These are phyloP conservation scores for Lutjanus erythropterus DNA, from an alignment of 2,113 vertebrate species.

Conservation along the genomic window DNA sequence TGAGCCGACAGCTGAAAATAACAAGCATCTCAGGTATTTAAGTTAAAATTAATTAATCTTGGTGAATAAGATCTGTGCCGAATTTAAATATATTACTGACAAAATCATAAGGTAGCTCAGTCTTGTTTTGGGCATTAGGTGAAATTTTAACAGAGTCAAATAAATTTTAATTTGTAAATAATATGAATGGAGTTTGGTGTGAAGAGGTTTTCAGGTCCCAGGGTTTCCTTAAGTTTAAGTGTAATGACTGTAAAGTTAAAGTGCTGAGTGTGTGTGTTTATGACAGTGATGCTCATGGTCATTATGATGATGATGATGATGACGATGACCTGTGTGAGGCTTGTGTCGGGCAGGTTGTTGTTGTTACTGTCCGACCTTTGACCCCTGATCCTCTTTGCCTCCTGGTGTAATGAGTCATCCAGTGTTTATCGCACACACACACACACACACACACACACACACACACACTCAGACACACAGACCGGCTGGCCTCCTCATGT, in stretches of 20 bases:
- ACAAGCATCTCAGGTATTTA: not conserved
- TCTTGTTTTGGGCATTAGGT: not conserved
- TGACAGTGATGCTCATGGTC: not conserved
- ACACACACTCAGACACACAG: slow-evolving; percentile 34
- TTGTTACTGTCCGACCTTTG: slow-evolving; percentile 32
- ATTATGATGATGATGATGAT: not conserved
- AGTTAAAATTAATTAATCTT: no score
- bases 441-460: slow-evolving; percentile 37
- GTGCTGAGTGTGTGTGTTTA: not conserved
- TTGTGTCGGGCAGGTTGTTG: not conserved
- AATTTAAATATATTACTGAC: not conserved
- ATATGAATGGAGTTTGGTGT: slow-evolving; percentile 32
- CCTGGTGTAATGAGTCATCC: slow-evolving; percentile 42
- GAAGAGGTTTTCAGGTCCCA: not conserved
- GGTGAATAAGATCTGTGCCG: not conserved
- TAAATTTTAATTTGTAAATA: not conserved
- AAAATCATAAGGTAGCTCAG: rapidly evolving
- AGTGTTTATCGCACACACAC: slow-evolving; percentile 40
- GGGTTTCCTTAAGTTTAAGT: not conserved
- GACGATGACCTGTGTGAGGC: not conserved
- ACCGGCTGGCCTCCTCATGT: not conserved
- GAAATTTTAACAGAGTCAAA: not conserved
- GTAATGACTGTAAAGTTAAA: not conserved
- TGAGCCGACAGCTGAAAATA: no score
- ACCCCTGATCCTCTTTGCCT: slow-evolving; percentile 45